phyloP scores from a whole-genome alignment of 2,113 vertebrate species.

The Mobula hypostoma region DNA sequence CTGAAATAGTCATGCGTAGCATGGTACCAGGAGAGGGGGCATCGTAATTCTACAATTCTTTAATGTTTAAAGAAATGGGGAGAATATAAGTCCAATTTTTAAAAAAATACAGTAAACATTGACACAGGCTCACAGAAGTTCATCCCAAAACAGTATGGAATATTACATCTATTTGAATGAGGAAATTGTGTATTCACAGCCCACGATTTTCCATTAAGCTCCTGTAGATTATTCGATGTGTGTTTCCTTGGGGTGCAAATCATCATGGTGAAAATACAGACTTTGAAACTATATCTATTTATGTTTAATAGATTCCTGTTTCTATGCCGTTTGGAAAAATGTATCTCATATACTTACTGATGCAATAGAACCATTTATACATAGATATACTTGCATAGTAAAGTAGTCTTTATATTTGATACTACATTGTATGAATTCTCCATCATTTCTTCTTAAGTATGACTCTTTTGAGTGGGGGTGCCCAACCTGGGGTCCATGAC shows the following conservation, averaged over 20 bases:
- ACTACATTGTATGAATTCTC: background rate
- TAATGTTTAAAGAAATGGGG: background rate
- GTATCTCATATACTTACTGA: background rate
- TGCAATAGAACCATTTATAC: background rate
- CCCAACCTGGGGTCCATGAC: too few species aligned
- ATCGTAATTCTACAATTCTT: background rate
- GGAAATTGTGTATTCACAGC: background rate
- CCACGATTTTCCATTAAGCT: background rate
- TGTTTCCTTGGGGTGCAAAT: background rate
- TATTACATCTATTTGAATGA: background rate
- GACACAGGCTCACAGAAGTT: background rate
- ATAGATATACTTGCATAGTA: background rate
- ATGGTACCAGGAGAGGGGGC: background rate
- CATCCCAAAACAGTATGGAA: background rate
- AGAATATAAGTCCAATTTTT: background rate
- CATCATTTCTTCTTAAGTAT: background rate
- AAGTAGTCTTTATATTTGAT: background rate
- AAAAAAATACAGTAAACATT: background rate
- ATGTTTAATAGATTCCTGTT: background rate
- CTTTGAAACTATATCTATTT: background rate
- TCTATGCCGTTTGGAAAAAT: background rate
- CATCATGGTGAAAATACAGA: background rate
- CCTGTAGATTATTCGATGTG: background rate
- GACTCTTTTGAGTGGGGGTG: too few species aligned
- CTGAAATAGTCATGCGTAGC: background rate